Percentiles rank a stretch among this genome's conserved stretches.
Evolutionary conservation across 2,797 vertebrate species (phyloP).

Genomic region (Microctenopoma lineatum): DNA sequence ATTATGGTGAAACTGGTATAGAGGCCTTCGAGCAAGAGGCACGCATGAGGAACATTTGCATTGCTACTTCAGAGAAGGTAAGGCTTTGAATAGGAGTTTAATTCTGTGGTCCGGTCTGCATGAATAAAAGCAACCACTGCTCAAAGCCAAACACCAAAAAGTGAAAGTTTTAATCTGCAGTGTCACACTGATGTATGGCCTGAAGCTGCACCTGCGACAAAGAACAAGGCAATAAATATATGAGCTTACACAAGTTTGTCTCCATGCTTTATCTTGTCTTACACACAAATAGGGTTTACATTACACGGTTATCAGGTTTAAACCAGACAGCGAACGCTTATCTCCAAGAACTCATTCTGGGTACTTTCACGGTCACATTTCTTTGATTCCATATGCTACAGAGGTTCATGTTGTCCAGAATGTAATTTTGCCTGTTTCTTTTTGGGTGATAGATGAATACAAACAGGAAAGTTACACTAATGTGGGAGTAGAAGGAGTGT

Average conservation of each 20-base stretch:
- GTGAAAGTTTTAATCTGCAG: constrained; percentile 39
- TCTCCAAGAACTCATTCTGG: constrained; percentile 56
- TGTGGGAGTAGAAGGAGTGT: not conserved
- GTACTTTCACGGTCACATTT: constrained; percentile 55
- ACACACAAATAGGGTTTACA: constrained; percentile 63
- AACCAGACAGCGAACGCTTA: constrained; percentile 61
- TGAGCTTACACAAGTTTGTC: constrained; percentile 56
- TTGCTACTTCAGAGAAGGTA: constrained; percentile 95
- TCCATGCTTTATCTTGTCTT: constrained; percentile 57
- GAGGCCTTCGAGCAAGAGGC: constrained; percentile 99
- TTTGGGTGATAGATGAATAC: not conserved
- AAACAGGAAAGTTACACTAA: not conserved
- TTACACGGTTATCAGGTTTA: constrained; percentile 60
- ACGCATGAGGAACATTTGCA: constrained; percentile 96
- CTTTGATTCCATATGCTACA: constrained; percentile 49
- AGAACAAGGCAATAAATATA: constrained; percentile 37
- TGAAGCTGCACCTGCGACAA: constrained; percentile 33
- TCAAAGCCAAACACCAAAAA: constrained; percentile 32
- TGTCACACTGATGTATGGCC: constrained; percentile 52
- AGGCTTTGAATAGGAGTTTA: constrained; percentile 1
- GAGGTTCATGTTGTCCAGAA: constrained; percentile 16
- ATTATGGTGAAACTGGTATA: constrained; percentile 97
- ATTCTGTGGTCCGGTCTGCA: not conserved
- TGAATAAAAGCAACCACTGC: constrained; percentile 11
- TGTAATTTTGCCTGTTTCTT: constrained; percentile 17